These are phyloP conservation scores for Brachyalestes nurse DNA, from an alignment of 2,797 vertebrate genomes.

Conservation along the genomic window DNA sequence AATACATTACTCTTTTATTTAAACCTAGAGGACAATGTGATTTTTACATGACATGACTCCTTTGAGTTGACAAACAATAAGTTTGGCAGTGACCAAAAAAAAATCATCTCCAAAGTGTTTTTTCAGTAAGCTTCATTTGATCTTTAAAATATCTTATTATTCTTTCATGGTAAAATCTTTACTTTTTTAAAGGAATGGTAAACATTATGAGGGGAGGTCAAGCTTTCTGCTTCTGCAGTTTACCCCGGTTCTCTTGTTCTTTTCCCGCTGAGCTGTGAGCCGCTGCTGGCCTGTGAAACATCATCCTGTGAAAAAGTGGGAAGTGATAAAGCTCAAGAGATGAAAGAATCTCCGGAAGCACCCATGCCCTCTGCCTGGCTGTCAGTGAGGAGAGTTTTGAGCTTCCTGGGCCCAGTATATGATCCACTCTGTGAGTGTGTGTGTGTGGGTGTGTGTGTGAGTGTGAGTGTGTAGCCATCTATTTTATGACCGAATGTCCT, in stretches of 20 bases:
- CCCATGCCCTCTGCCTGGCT: slow-evolving; percentile 46
- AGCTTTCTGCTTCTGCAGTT: slow-evolving; percentile 14
- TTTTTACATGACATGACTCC: no score
- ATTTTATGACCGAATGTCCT: no score
- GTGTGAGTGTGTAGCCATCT: neutral
- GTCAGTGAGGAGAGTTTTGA: slow-evolving; percentile 54
- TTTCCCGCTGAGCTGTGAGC: slow-evolving; percentile 41
- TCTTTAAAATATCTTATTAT: neutral
- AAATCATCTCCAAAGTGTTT: neutral
- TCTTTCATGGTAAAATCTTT: slow-evolving; percentile 16
- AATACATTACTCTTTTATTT: no score
- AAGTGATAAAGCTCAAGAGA: slow-evolving; percentile 52
- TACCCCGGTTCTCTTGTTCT: slow-evolving; percentile 9
- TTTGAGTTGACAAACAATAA: neutral
- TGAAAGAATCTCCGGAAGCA: slow-evolving; percentile 52
- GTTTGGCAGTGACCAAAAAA: neutral
- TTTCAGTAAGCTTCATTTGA: neutral
- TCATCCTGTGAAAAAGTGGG: slow-evolving; percentile 43
- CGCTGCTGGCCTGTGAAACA: slow-evolving; percentile 31
- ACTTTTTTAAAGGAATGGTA: neutral
- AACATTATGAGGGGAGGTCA: slow-evolving; percentile 14
- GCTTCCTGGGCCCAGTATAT: slow-evolving; percentile 33
- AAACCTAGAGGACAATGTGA: no score
- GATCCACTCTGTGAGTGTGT: neutral
- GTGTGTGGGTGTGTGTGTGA: neutral